Base-by-base conservation (phyloP, 2,888 invertebrate species). In the Melanchra persicariae region DNA sequence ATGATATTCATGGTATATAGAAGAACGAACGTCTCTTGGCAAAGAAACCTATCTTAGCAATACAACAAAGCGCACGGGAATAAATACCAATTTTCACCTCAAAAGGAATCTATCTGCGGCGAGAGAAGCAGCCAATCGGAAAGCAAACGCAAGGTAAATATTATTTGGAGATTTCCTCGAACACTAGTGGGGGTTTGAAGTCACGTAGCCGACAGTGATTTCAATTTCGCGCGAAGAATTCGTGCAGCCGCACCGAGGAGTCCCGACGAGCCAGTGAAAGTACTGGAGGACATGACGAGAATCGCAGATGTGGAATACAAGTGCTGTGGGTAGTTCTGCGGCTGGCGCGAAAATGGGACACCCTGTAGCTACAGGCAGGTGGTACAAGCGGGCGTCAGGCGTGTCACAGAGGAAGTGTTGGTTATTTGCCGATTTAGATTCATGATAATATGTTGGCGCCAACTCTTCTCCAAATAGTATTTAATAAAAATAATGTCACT, bases 121-220 rank as follows among this genome's bases (percentile, higher is more conserved):
- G 85, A 85, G 85, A 85, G 85, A 68, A 81, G 87, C 88, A 90
- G 88, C 89, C 90, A 90, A 91, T 90, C 87, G 88, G 86, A 88
- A 90, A 89, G 89, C 88, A 87, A 87, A 87, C 86, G 85, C 86
- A 90, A 91, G 88, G 92, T 92, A 92, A 93, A 94, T 92, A 93
- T 93, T 93, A 92, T 93, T 92, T 91, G 89, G 90, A 89, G 89
- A 91, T 92, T 90, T 91, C 87, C 88, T 91, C 87, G 87, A 90
- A 91, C 90, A 91, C 88, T 87, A 86, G 90, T 89, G 91, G 67
- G 91, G 91, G 91, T 88, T 91, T 93, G 92, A 91, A 93, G 92
- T 94, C 94, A 94, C 94, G 93, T 94, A 92, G 86, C 79, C 85
- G 87, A 84, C 89, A 91, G 91, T 92, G 92, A 93, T 94, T 94